Evolutionary conservation across 2,113 vertebrate genomes (phyloP).

Genomic region (Aphyosemion australe): DNA sequence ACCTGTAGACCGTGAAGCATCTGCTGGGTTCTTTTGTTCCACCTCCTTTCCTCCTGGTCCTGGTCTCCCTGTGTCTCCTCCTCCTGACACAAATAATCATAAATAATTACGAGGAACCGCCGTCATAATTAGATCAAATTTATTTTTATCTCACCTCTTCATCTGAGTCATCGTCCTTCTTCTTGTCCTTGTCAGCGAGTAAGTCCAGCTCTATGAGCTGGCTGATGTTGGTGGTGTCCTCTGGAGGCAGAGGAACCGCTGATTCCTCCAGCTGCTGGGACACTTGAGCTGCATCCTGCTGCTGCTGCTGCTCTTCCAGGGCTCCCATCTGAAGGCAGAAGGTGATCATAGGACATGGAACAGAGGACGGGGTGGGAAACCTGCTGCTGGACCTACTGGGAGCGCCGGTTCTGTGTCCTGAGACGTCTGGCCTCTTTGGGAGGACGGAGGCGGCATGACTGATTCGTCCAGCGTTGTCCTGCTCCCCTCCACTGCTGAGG

Average conservation of each 20-base stretch:
- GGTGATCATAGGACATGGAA: not conserved
- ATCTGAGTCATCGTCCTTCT: conserved; percentile 89
- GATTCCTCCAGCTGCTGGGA: conserved; percentile 85
- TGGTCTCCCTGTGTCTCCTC: conserved; percentile 91
- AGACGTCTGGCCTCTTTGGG: conserved; percentile 86
- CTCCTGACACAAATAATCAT: conserved; percentile 74
- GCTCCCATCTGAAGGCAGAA: conserved; percentile 62
- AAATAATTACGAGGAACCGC: not conserved
- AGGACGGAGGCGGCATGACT: conserved; percentile 90
- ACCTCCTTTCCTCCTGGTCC: conserved; percentile 95
- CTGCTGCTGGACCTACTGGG: conserved; percentile 79
- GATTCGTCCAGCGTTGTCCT: conserved; percentile 90
- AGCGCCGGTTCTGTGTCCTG: conserved; percentile 89
- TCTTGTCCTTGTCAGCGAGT: conserved; percentile 89
- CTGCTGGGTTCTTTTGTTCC: conserved; percentile 98
- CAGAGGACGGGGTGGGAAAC: not conserved
- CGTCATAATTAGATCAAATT: not conserved
- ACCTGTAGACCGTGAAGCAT: conserved; percentile 98
- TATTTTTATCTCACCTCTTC: conserved; percentile 82
- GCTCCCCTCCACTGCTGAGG: conserved; percentile 90
- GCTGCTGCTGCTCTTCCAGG: conserved; percentile 76
- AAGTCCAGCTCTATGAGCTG: conserved; percentile 92
- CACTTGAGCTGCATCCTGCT: conserved; percentile 55
- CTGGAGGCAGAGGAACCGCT: conserved; percentile 88
- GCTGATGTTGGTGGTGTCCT: conserved; percentile 87